Evolutionary conservation across 2,113 vertebrate species (phyloP).

Genomic region (Chinchilla lanigera): DNA sequence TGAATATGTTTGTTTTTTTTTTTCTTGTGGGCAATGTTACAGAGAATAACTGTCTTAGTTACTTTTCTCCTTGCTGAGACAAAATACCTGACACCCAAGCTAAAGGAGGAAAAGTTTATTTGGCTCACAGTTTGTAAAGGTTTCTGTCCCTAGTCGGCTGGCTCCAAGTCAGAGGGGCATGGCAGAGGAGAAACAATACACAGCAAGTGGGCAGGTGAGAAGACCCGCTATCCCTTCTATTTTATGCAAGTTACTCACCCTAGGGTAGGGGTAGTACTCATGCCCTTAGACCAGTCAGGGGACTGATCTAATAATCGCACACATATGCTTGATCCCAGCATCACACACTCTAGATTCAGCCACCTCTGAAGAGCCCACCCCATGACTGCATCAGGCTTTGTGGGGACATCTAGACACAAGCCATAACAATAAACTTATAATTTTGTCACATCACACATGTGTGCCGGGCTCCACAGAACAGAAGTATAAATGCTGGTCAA

Average conservation of each 20-base stretch:
- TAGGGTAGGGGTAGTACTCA: not conserved
- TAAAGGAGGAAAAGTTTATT: not conserved
- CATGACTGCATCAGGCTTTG: not conserved
- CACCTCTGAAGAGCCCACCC: not conserved
- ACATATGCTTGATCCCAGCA: not conserved
- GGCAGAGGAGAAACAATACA: not conserved
- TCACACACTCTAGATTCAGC: not conserved
- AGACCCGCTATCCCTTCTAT: not conserved
- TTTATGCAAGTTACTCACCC: not conserved
- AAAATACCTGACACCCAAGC: not conserved
- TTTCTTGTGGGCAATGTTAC: not conserved
- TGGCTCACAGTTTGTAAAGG: not conserved
- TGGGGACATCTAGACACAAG: not conserved
- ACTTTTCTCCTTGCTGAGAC: not conserved
- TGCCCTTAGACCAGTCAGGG: not conserved
- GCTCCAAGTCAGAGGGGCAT: not conserved
- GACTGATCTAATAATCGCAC: not conserved
- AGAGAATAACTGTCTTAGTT: not conserved
- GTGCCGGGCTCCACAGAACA: not conserved
- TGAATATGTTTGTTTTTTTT: slow-evolving; percentile 32
- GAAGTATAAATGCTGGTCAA: not conserved
- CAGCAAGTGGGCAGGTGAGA: not conserved
- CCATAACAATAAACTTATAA: not conserved
- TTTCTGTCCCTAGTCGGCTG: not conserved
- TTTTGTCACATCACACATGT: not conserved